These are phyloP conservation scores for Scolanthus callimorphus DNA, from an alignment of 92 coral and sea anemone genomes.

Conservation along the genomic window DNA sequence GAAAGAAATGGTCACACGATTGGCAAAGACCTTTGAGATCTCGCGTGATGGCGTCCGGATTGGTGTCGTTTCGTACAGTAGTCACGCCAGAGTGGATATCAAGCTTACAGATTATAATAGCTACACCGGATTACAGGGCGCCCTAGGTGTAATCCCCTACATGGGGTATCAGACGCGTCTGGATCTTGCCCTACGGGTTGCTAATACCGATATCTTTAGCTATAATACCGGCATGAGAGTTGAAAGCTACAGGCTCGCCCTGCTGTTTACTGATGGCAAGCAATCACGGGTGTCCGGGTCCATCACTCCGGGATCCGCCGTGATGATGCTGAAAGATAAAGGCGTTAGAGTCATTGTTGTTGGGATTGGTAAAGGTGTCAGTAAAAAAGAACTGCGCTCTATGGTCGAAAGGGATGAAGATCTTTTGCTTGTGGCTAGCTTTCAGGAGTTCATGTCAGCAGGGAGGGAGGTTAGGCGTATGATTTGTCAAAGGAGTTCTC, in stretches of 20 bases:
- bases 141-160: constrained; percentile 8
- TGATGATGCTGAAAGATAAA: not conserved
- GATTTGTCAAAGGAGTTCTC: too few species aligned
- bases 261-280: not conserved
- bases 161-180: not conserved
- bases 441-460: not conserved
- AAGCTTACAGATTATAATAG: constrained; percentile 18
- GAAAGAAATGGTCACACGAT: constrained; percentile 22
- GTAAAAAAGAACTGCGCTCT: not conserved
- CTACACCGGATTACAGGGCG: constrained; percentile 4
- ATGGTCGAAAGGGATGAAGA: not conserved
- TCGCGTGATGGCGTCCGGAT: constrained; percentile 18
- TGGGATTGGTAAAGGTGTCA: not conserved
- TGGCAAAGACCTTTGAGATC: constrained; percentile 12
- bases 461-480: not conserved
- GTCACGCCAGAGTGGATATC: constrained; percentile 6
- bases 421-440: not conserved
- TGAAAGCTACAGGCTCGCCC: not conserved
- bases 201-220: not conserved
- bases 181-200: not conserved
- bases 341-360: not conserved
- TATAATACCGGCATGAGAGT: not conserved
- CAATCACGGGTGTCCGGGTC: not conserved
- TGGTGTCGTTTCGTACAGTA: constrained; percentile 27
- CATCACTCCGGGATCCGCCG: not conserved